Evolutionary conservation across 2,113 vertebrate species (phyloP).

Genomic region (Garra rufa): DNA sequence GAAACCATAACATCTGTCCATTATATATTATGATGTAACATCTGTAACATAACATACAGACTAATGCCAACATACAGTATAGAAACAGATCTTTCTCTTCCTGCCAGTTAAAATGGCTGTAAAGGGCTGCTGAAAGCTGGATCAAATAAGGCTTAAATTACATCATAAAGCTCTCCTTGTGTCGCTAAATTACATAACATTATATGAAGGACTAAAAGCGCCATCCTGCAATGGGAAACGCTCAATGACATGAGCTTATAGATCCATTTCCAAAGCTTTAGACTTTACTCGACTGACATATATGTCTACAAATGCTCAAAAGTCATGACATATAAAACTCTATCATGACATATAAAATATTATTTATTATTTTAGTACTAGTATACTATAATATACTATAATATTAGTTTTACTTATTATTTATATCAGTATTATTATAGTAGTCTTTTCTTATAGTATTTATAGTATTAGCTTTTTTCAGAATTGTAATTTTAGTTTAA

Average conservation of each 20-base stretch:
- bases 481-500: too few species aligned
- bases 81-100: neutral
- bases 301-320: neutral
- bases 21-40: too few species aligned
- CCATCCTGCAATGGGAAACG: neutral
- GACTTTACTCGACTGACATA: neutral
- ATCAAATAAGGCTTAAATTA: neutral
- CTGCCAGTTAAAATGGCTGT: neutral
- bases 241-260: neutral
- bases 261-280: neutral
- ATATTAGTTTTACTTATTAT: too few species aligned
- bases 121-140: neutral
- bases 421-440: too few species aligned
- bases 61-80: slow-evolving; percentile 12
- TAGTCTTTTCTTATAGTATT: too few species aligned
- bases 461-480: too few species aligned
- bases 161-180: neutral
- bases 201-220: neutral
- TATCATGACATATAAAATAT: neutral
- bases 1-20: neutral
- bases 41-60: neutral
- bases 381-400: too few species aligned
- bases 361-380: too few species aligned
- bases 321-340: neutral
- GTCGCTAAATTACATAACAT: neutral